Base-by-base conservation (phyloP, 2,797 vertebrate species). In the Emydoidea blandingii region DNA sequence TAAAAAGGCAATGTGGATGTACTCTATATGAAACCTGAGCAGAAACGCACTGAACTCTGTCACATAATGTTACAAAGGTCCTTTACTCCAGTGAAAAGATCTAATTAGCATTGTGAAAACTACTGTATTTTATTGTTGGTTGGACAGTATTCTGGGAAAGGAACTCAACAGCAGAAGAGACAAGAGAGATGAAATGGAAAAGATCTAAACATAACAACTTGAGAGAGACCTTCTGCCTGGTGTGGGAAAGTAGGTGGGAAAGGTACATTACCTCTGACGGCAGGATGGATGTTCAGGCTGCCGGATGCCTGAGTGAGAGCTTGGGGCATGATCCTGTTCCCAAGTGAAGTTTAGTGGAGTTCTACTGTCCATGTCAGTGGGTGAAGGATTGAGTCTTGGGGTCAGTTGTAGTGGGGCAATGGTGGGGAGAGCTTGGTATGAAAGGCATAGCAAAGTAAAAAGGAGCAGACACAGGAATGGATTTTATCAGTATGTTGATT, bases 211-310 rank as follows among this genome's bases (percentile, higher is more conserved):
- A 21, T 27, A 53, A 57, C 4, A 92, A 86, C 83, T 81, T 92
- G 84, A 95, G 83, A 90, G 84, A 88, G 2, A 49, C 57, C 54
- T 87, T 88, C 78, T 27, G 88, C 84, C 2, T 54, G 65, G 3
- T 90, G 57, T 52, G 93, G 79, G 82, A 95, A 94, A 91, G 54
- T 88, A 82, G 29, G 79, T 91, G 50, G 62, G 54, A 93, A 93
- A 0, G 0, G 41, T 52, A 56, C 78, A 53, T 96, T 95, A 85
- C 44, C 1, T 88, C 34, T 92, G 41, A 3, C 1, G 76, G 65
- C n/a, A 97, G 78, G 57, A 83, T 52, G 25, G 79, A 68, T 87
- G 65, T 91, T 94, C 87, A 88, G 87, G 50, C 54, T 95, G 62
- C 54, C 52, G 44, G 16, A 88, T 57, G 82, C 57, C 81, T 92